phyloP scores from a whole-genome alignment of 64 coral and sea anemone genomes.

The Platygyra sinensis region DNA sequence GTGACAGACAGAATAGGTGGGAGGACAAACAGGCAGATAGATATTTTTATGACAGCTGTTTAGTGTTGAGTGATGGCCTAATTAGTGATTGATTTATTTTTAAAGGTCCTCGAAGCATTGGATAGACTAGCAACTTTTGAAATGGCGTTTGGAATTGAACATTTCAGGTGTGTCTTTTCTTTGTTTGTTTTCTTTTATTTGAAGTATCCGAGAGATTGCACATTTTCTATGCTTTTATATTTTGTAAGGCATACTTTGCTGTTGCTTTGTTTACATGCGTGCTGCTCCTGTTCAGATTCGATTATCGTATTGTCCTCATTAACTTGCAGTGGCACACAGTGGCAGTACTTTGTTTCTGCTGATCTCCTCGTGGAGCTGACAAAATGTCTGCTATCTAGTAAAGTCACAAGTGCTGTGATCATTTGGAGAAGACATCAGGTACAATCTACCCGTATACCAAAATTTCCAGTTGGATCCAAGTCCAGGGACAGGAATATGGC shows the following conservation, averaged over 20 bases:
- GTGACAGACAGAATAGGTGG: no score
- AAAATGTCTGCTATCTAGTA: conserved; percentile 68
- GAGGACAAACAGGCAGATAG: no score
- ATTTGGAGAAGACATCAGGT: conserved; percentile 96
- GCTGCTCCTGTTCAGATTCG: no score
- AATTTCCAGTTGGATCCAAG: no score
- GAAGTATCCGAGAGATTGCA: not conserved
- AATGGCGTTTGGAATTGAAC: conserved; percentile 84
- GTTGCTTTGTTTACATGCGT: no score
- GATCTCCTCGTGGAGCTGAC: conserved; percentile 78
- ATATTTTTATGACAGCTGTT: not conserved
- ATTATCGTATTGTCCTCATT: not conserved
- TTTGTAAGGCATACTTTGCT: no score
- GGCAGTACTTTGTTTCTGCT: conserved; percentile 77
- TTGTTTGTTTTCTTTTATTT: not conserved
- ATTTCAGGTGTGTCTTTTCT: conserved; percentile 62
- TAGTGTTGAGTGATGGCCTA: not conserved
- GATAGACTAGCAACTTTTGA: conserved; percentile 92
- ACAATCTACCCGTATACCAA: not conserved
- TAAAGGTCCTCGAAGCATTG: conserved; percentile 74
- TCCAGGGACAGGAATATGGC: not conserved
- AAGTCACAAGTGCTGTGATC: conserved; percentile 83
- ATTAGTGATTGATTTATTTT: not conserved
- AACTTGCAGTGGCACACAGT: conserved; percentile 57
- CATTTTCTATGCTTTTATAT: not conserved